Evolutionary conservation across 1,140 invertebrate genomes (phyloP), one percentile per base, ranked within the genome.

Genomic region (Psix sp.): DNA sequence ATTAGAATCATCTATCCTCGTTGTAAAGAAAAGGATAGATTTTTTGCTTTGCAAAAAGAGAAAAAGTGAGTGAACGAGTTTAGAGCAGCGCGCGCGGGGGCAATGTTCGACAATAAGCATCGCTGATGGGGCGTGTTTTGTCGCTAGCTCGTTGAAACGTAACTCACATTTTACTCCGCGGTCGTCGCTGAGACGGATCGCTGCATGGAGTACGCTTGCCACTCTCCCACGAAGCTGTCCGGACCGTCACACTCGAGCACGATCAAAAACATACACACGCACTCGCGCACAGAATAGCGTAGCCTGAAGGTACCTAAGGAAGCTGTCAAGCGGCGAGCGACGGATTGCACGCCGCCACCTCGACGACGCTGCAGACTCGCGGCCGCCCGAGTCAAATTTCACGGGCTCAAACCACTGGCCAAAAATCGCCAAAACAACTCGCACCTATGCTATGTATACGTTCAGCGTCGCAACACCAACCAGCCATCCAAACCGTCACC

Each of bases 401-500:
- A 29, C 26, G 7, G 1, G 6, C n/a, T 7, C 26, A 29, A 29
- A 29, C 26, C 5, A 26, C n/a, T 17, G 14, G 11, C 9, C 16
- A 18, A 54, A 42, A 51, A 56, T 16, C 15, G 35, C 42, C 3
- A 54, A 48, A 62, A 62, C 66, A 48, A 71, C 48, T 14, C 21
- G 16, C 18, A 15, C 17, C 54, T 26, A 38, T 56, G 15, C 39
- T 18, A 42, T 48, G 51, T 71, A 13, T 49, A 49, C 43, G 49
- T 56, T 60, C 67, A 51, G 67, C 67, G 67, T 62, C 67, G 57
- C 57, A 43, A 71, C 51, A 62, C 57, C 57, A 48, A 31, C 67
- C 67, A 71, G 57, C 67, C 67, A 62, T 71, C 51, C 36, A 21
- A 71, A 63, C 57, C 21, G 42, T 29, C 62, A 48, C 4, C 14